Conservation (phyloP, 2,888 invertebrate genomes). For the Papilio elwesi region DNA sequence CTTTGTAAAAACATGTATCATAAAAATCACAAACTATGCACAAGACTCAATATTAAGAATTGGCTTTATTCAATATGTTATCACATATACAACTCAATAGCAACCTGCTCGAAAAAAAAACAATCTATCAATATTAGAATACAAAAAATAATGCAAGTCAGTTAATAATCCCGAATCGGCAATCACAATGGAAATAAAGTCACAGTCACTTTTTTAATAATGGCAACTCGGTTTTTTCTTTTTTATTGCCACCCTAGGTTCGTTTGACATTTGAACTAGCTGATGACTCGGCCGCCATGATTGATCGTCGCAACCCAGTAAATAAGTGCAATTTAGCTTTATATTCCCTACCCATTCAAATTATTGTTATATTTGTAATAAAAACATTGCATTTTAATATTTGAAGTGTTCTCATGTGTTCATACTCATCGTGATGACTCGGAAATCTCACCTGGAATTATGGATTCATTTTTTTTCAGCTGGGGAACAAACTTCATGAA, state of each 20-base stretch:
- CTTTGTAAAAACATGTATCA: background rate
- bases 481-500: too few relatives aligned
- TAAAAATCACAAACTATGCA: background rate
- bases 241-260: conserved; percentile 83
- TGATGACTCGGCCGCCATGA: conserved; percentile 82
- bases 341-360: conserved; percentile 73
- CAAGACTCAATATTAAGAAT: conserved; percentile 49
- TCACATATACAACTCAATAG: conserved; percentile 68
- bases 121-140: conserved; percentile 84
- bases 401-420: background rate
- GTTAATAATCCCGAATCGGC: conserved; percentile 84
- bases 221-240: conserved; percentile 77
- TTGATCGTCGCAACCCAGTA: conserved; percentile 80
- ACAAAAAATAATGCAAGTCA: conserved; percentile 85
- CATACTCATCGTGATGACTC: conserved; percentile 2
- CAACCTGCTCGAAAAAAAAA: conserved; percentile 76
- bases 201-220: conserved; percentile 84
- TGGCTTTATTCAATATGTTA: conserved; percentile 61
- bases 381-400: conserved; percentile 26
- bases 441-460: background rate
- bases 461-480: background rate
- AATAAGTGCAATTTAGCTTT: conserved; percentile 83
- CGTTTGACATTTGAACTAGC: conserved; percentile 84
- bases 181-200: conserved; percentile 84
- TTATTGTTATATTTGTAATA: conserved; percentile 62